Evolutionary conservation across 2,113 vertebrate genomes (phyloP), one percentile per base, ranked within the genome.

Genomic region (Thryonomys swinderianus): DNA sequence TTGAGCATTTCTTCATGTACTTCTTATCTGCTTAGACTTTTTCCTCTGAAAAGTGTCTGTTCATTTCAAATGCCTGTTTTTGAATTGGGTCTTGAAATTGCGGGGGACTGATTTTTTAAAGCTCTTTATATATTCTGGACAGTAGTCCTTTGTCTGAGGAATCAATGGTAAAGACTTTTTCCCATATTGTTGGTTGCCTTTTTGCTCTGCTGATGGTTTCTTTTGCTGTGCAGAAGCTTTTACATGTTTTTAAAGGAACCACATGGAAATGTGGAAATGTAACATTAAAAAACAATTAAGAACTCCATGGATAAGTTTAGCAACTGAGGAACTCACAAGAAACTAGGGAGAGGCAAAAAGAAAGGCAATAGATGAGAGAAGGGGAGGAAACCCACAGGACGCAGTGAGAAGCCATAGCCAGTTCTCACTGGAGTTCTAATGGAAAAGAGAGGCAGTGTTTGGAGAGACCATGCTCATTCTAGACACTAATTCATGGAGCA

Each of bases 231-330:
- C n/a, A n/a, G n/a, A n/a, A n/a, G 67, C 40, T 32, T 40, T 45
- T 55, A 42, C 9, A 37, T 57, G 40, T 83, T 71, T 48, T 30
- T 18, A 64, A 86, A 83, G 9, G 69, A 87, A 64, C 20, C 12
- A 71, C 62, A 14, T 57, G 78, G 78, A 80, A 69, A 90, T 64
- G 71, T 57, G 78, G 78, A 80, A 69, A 90, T 64, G 71, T 83
- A 66, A 88, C 73, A 62, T 55, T 12, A 51, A 90, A 85, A 85
- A 66, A 32, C n/a, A 51, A 64, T 30, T 2, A 84, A 89, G 78
- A 79, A 40, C 45, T 57, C 45, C 64, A 0, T 57, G 67, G 42
- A 55, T 69, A 32, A 27, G 10, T 78, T 82, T 76, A 61, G 16
- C 45, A 40, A 1, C 23, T 7, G 34, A 53, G 25, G 21, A 48